phyloP scores from a whole-genome alignment of 2,888 invertebrate genomes.

The Athripsodes cinereus region DNA sequence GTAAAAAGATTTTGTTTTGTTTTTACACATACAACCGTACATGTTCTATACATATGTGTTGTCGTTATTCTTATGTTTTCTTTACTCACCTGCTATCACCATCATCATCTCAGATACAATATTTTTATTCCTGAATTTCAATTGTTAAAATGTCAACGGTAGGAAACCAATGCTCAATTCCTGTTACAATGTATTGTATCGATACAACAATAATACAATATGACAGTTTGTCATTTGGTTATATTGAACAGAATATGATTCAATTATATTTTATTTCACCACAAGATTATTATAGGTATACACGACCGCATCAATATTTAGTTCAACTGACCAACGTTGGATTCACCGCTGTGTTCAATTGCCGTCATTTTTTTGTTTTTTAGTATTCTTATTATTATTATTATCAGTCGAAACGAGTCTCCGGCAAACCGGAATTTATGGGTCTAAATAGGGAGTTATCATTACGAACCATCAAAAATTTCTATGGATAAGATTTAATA shows the following conservation, averaged over 20 bases:
- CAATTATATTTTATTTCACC: neutral
- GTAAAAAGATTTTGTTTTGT: too few relatives aligned
- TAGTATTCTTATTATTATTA: too few relatives aligned
- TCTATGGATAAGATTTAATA: slow-evolving; percentile 15
- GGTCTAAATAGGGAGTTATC: slow-evolving; percentile 12
- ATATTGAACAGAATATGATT: neutral
- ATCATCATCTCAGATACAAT: too few relatives aligned
- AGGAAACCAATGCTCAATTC: neutral
- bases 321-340: neutral
- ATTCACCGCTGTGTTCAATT: slow-evolving; percentile 7
- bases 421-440: slow-evolving; percentile 9
- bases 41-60: too few relatives aligned
- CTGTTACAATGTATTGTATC: too few relatives aligned
- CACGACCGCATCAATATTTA: slow-evolving; percentile 1
- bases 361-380: slow-evolving; percentile 1
- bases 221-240: neutral
- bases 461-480: slow-evolving; percentile 6
- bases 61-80: too few relatives aligned
- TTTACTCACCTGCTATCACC: slow-evolving; percentile 1
- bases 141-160: neutral
- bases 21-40: too few relatives aligned
- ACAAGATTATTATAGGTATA: neutral
- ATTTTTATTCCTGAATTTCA: slow-evolving; percentile 5
- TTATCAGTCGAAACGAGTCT: neutral
- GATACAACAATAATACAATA: neutral